Conservation (phyloP, 2,113 vertebrate genomes). For the Myrmecobius fasciatus region DNA sequence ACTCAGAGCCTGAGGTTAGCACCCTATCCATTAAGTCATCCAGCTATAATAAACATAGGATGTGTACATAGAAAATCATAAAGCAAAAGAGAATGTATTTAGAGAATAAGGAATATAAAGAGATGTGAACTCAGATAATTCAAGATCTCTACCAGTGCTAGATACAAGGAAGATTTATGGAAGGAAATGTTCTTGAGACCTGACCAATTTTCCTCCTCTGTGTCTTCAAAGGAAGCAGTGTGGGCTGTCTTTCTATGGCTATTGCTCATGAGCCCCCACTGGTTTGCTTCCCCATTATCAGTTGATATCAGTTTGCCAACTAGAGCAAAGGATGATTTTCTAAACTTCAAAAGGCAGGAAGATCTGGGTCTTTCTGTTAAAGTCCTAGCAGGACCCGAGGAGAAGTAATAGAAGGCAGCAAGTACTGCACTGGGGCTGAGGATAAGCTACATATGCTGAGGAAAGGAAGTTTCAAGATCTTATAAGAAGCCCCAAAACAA, state of each 20-base stretch:
- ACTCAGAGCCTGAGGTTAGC: not conserved
- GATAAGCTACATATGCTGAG: not conserved
- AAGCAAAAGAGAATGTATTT: not conserved
- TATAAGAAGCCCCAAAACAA: not conserved
- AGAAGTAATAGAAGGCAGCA: not conserved
- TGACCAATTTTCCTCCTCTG: not conserved
- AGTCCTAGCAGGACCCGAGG: not conserved
- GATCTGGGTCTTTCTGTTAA: not conserved
- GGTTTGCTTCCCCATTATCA: not conserved
- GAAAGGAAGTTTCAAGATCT: not conserved
- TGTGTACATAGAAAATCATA: not conserved
- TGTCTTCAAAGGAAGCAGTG: not conserved
- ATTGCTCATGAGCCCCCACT: not conserved
- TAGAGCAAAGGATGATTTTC: not conserved
- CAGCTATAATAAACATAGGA: not conserved
- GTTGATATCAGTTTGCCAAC: not conserved
- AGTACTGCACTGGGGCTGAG: not conserved
- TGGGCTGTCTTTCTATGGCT: not conserved
- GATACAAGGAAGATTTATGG: not conserved
- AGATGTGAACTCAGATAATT: not conserved
- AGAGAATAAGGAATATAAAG: not conserved
- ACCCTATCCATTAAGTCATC: not conserved
- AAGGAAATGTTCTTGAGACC: not conserved
- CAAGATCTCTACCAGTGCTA: not conserved
- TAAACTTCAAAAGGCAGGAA: conserved; percentile 6